Evolutionary conservation across 2,797 vertebrate species (phyloP).

Genomic region (Typhlichthys eigenmanni): DNA sequence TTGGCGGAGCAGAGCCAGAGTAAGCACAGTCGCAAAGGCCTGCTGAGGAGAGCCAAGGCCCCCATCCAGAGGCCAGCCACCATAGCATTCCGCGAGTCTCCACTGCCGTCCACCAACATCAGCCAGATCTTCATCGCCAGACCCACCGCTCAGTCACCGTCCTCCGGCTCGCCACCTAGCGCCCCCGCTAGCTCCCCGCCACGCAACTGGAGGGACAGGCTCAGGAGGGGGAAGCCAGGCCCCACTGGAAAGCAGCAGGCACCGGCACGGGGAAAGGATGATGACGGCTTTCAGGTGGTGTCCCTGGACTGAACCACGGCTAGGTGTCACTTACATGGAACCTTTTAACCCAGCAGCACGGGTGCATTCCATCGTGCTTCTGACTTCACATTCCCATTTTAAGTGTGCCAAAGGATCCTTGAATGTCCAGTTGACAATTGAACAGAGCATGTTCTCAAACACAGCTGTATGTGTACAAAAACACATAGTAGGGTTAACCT

Average conservation of each 20-base stretch:
- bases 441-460: no score
- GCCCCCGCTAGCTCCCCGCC: slow-evolving; percentile 10
- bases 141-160: neutral
- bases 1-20: slow-evolving; percentile 65
- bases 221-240: slow-evolving; percentile 55
- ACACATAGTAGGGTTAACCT: no score
- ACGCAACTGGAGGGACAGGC: slow-evolving; percentile 70
- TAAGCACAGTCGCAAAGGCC: slow-evolving; percentile 61
- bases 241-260: slow-evolving; percentile 29
- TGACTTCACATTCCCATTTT: neutral
- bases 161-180: slow-evolving; percentile 6
- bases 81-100: neutral
- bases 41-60: slow-evolving; percentile 58
- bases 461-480: neutral
- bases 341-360: no score
- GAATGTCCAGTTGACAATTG: neutral
- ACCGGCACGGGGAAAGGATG: neutral
- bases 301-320: slow-evolving; percentile 65
- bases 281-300: slow-evolving; percentile 65
- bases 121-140: slow-evolving; percentile 46
- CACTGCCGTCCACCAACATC: slow-evolving; percentile 27
- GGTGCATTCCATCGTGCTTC: neutral
- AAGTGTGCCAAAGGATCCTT: neutral
- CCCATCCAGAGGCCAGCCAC: slow-evolving; percentile 44
- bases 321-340: no score